phyloP scores from a whole-genome alignment of 2,888 invertebrate genomes.

The Lasioglossum lativentre region DNA sequence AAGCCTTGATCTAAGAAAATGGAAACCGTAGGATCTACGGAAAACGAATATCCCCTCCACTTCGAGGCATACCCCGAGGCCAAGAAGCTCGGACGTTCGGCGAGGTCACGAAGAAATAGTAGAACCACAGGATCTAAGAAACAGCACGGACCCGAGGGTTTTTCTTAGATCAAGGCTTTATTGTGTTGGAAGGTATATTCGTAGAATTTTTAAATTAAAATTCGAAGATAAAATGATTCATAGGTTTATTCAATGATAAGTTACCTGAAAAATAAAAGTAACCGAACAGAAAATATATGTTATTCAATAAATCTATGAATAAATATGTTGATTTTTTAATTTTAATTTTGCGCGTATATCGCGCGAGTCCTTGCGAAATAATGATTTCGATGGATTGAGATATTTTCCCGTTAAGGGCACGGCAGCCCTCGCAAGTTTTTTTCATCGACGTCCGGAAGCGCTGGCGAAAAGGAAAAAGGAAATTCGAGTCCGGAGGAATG shows the following conservation, averaged over 20 bases:
- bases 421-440: neutral
- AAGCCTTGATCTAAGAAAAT: no score
- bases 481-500: conserved; percentile 20
- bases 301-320: neutral
- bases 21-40: no score
- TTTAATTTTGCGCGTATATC: neutral
- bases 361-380: neutral
- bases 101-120: no score
- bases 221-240: neutral
- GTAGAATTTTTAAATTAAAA: neutral
- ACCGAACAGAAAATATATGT: neutral
- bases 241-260: neutral
- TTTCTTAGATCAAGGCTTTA: no score
- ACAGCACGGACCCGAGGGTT: no score
- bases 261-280: neutral
- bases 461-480: neutral
- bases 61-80: no score
- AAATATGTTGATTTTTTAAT: no score
- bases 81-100: no score
- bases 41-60: no score
- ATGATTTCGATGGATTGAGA: conserved; percentile 5
- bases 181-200: no score
- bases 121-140: no score
- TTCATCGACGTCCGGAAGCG: conserved; percentile 1
- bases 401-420: conserved; percentile 2